Percentiles rank a stretch among this genome's conserved stretches.
These are phyloP conservation scores for Ceratina calcarata DNA, from an alignment of 1,140 invertebrate species.

Conservation along the genomic window DNA sequence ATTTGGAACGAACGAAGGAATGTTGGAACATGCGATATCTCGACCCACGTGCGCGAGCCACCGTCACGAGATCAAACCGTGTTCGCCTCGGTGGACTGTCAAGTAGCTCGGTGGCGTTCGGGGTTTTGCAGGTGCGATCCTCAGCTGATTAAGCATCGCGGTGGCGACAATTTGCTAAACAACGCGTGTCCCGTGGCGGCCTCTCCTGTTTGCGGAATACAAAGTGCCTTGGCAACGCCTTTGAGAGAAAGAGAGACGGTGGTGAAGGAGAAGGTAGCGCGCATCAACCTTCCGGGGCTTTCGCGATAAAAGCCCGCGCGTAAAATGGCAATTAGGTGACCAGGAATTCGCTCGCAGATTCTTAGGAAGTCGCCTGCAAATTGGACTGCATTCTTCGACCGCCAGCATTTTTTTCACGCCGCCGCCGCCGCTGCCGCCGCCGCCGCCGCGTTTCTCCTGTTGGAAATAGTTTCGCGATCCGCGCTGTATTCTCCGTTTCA, in stretches of 20 bases:
- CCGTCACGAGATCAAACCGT: slow-evolving; percentile 25
- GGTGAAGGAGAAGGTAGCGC: not conserved
- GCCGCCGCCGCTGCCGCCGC: too few relatives aligned
- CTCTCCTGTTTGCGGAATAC: slow-evolving; percentile 39
- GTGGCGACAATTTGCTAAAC: slow-evolving; percentile 47
- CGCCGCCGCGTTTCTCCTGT: not conserved
- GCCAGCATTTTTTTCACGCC: not conserved
- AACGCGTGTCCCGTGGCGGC: slow-evolving; percentile 39
- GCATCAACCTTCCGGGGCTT: slow-evolving; percentile 27
- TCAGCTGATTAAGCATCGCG: slow-evolving; percentile 36
- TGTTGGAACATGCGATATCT: slow-evolving; percentile 38
- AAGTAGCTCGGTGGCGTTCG: not conserved
- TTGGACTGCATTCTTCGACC: slow-evolving; percentile 25
- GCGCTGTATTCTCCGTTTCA: not conserved
- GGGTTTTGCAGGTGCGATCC: slow-evolving; percentile 34
- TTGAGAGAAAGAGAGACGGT: slow-evolving; percentile 18
- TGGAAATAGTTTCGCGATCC: not conserved
- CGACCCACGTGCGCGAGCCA: slow-evolving; percentile 31
- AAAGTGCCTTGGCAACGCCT: slow-evolving; percentile 48
- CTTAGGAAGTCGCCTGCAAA: slow-evolving; percentile 36
- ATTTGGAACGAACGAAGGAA: slow-evolving; percentile 35
- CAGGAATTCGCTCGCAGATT: slow-evolving; percentile 39
- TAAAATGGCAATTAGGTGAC: slow-evolving; percentile 50
- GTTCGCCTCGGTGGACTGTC: slow-evolving; percentile 21
- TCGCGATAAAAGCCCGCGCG: slow-evolving; percentile 45